Base-by-base conservation (phyloP, 2,888 invertebrate genomes). In the Metacarcinus magister region DNA sequence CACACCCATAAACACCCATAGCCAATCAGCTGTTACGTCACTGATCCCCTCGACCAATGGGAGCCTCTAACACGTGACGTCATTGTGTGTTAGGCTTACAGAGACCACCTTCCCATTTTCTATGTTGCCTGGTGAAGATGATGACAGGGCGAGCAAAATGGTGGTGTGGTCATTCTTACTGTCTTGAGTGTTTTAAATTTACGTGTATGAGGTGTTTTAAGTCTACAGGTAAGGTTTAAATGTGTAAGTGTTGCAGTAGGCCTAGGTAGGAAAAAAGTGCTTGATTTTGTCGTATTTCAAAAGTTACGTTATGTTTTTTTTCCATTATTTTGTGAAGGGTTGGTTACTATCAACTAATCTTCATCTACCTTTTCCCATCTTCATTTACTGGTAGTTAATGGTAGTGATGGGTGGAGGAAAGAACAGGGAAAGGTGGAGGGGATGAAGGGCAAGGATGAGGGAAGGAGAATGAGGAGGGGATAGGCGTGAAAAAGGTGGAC, bases 91-190 rank as follows among this genome's bases (percentile, higher is more conserved):
- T 92, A 92, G 92, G 92, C 92, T 54, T 92, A 92, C 23, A 4
- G 13, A 54, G 92, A 92, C 32, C 54, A 92, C n/a, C 92, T 32
- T 32, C 92, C 92, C 92, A 48, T 92, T 92, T 92, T 92, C 92
- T 92, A 7, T 48, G 28, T 54, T 2, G 28, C 16, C 54, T 28
- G 48, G 92, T 46, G 8, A 48, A 7, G 46, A 54, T 28, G 32
- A 54, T 3, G 7, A 7, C n/a, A 3, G 8, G 28, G 19, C 2
- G n/a, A n/a, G 32, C 54, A 54, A 92, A 54, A 54, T 54, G 92
- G 92, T 28, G 92, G 54, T 10, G 39, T 10, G 23, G 90, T n/a
- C n/a, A n/a, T n/a, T n/a, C n/a, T n/a, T n/a, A n/a, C n/a, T n/a
- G n/a, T n/a, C n/a, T n/a, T n/a, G n/a, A n/a, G n/a, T n/a, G n/a